Evolutionary conservation across 2,113 vertebrate genomes (phyloP), one percentile per base, ranked within the genome.

Genomic region (Sclerurus mexicanus): DNA sequence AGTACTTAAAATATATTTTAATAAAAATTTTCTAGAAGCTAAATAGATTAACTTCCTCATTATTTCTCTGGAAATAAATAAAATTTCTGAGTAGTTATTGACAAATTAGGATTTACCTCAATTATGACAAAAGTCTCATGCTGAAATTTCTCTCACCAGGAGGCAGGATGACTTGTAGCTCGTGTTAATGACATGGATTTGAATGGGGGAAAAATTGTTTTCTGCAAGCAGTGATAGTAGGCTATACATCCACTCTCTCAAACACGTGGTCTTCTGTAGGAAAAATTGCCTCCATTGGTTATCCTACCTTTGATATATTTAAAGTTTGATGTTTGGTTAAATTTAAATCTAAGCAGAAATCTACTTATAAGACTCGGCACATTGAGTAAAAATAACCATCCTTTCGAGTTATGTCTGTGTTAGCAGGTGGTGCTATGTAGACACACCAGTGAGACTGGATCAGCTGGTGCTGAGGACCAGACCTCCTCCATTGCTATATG

Each of bases 401-500:
- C 42, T 56, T 56, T 47, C 39, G 28, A 33, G 31, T 77, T 53
- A 39, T 39, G 63, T 31, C n/a, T 89, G 0, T 15, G 15, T 60
- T 56, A 55, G 44, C 63, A 58, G 44, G 14, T 8, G 12, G 7
- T 40, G 63, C 58, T 69, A 0, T 71, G 47, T n/a, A 85, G 31
- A 58, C 17, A 6, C 3, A 2, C 7, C 1, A 0, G 4, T 67
- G 42, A 37, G 42, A 31, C 46, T 67, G 28, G 19, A 80, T 35
- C 63, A 33, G 13, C 15, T n/a, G 44, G 13, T 56, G 68, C 46
- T 69, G 47, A 71, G 56, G 55, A 44, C 30, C 56, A 62, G 71
- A 24, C 13, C 0, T 81, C 55, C 28, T 33, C 40, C 7, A 3
- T 24, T 24, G 4, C 21, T 39, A 0, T 8, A 6, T 71, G 66